Conservation (phyloP, 2,888 invertebrate species). For the Marasmarcha lunaedactyla region DNA sequence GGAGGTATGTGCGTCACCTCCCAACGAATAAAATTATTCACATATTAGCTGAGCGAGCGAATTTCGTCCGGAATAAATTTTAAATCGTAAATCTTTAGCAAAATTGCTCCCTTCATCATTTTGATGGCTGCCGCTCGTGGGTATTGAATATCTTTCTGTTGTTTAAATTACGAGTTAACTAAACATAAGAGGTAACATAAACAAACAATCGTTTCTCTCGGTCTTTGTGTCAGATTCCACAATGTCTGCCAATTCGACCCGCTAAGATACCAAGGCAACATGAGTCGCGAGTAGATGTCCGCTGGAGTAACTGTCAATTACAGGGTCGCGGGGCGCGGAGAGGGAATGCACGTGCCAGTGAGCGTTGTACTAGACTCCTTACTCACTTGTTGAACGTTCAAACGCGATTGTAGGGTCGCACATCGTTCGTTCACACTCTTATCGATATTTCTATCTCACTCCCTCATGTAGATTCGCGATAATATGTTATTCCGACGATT, state of each 20-base stretch:
- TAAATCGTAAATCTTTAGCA: no score
- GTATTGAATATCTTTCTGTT: no score
- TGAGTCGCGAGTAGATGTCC: constrained; percentile 27
- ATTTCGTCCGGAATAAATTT: no score
- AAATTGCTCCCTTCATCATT: no score
- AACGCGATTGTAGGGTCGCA: constrained; percentile 18
- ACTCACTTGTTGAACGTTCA: constrained; percentile 57
- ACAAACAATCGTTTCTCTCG: not conserved
- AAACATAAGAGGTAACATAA: no score
- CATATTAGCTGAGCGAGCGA: no score
- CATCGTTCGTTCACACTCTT: constrained; percentile 21
- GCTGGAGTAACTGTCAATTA: constrained; percentile 29
- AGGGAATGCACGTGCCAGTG: constrained; percentile 54
- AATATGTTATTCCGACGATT: no score
- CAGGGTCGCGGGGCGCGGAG: constrained; percentile 19
- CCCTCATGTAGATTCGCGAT: no score
- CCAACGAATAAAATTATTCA: no score
- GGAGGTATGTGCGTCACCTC: no score
- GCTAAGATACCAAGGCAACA: constrained; percentile 45
- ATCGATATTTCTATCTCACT: constrained; percentile 14
- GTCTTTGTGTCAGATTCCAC: constrained; percentile 35
- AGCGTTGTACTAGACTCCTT: constrained; percentile 52
- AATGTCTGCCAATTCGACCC: constrained; percentile 62
- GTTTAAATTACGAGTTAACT: no score
- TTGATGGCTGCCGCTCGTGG: no score